phyloP scores from a whole-genome alignment of 1,140 invertebrate species.

The Teleogryllus occipitalis region DNA sequence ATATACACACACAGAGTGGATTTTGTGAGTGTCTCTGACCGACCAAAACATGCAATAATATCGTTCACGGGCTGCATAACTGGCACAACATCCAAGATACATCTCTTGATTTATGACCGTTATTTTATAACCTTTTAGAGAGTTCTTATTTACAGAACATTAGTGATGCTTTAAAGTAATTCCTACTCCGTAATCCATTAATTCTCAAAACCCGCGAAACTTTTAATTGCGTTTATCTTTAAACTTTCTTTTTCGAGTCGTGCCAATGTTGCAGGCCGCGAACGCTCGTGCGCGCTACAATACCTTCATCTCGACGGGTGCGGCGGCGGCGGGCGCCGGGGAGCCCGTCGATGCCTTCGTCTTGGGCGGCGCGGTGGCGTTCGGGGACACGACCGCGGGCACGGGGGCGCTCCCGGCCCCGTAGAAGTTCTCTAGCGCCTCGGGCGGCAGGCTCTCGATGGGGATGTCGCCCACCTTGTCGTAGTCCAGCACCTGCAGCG shows the following conservation, averaged over 20 bases:
- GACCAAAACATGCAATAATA: too few species aligned
- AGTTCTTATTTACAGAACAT: too few species aligned
- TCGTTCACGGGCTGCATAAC: too few species aligned
- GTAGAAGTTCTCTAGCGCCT: conserved; percentile 75
- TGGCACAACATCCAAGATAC: too few species aligned
- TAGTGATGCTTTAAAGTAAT: too few species aligned
- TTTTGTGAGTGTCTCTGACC: too few species aligned
- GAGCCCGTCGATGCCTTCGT: conserved; percentile 17
- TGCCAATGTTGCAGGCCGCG: conserved; percentile 43
- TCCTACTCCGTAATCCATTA: too few species aligned
- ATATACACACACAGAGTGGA: too few species aligned
- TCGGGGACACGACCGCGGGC: conserved; percentile 41
- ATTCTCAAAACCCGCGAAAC: too few species aligned
- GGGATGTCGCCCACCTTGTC: conserved; percentile 82
- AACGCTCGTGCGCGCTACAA: conserved; percentile 68
- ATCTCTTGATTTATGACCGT: too few species aligned
- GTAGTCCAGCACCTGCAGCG: conserved; percentile 50
- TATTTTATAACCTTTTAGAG: too few species aligned
- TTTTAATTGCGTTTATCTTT: background rate
- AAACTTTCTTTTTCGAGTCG: background rate
- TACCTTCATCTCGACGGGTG: conserved; percentile 67
- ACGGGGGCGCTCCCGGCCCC: conserved; percentile 64
- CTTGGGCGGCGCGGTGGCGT: conserved; percentile 28
- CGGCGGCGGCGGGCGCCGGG: background rate
- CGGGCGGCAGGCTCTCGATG: conserved; percentile 72